Base-by-base conservation (phyloP, 2,797 vertebrate species). In the Euphonia xanthogaster region DNA sequence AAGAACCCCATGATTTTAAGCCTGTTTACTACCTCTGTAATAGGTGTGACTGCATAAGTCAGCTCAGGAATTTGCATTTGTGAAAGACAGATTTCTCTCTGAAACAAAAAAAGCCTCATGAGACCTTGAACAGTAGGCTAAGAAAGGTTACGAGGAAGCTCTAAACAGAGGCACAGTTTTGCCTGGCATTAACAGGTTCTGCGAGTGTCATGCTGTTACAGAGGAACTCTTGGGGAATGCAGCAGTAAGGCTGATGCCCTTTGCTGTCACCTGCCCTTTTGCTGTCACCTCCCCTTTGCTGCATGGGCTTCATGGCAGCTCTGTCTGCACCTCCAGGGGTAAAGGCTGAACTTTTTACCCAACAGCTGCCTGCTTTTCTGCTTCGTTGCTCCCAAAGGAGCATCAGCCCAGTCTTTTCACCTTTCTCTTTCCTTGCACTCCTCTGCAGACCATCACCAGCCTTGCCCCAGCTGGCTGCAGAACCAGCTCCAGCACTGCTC, bases 141-240 rank as follows among this genome's bases (percentile, higher is more conserved):
- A 27, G 51, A 54, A 55, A 67, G 22, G 18, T 62, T 71, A 48
- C 40, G 53, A 50, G 57, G 44, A 79, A 80, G 54, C 48, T 54
- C 25, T 83, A 55, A 57, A n/a, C 0, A 62, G 21, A 53, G 42
- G 23, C 50, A 31, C 22, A 45, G 45, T 45, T 78, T 71, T 0
- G 0, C 48, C 21, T 19, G 28, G 19, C 20, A 18, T 24, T 55
- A 60, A 22, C 40, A 61, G 39, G 31, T 55, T 7, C n/a, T 2
- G 0, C 0, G 0, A 45, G 23, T 1, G 8, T 47, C 28, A 9
- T 0, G 0, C 4, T 44, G 22, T 6, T 33, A 19, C 19, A 28
- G 27, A 57, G 24, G 40, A 27, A 9, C 14, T 35, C 25, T 31
- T 0, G 0, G 14, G 21, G 9, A 31, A 77, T 48, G n/a, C 44